These are phyloP conservation scores for Nestor notabilis DNA, from an alignment of 2,113 vertebrate species.

Conservation along the genomic window DNA sequence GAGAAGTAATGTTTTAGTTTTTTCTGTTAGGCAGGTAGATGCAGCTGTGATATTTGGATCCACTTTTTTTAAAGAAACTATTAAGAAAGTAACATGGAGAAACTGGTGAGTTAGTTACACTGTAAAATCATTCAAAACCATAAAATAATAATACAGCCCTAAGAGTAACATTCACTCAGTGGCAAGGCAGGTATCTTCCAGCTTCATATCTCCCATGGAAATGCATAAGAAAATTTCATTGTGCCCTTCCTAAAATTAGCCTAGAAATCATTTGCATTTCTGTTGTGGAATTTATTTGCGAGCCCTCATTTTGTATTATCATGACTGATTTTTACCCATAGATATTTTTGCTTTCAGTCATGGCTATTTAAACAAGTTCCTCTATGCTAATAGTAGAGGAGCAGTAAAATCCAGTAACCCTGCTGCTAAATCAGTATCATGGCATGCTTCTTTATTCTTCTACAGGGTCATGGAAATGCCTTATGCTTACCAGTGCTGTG, in stretches of 20 bases:
- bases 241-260: not conserved
- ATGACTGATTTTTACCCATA: not conserved
- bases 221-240: not conserved
- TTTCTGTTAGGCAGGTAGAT: not conserved
- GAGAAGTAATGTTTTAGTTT: not conserved
- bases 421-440: not conserved
- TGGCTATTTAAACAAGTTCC: not conserved
- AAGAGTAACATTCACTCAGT: not conserved
- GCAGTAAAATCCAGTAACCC: not conserved
- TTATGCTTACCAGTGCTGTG: constrained; percentile 93
- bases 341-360: not conserved
- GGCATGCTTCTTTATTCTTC: constrained; percentile 14
- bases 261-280: not conserved
- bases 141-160: not conserved
- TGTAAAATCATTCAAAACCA: not conserved
- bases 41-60: not conserved
- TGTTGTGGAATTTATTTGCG: not conserved
- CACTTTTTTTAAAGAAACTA: not conserved
- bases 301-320: not conserved
- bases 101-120: not conserved
- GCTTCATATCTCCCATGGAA: not conserved
- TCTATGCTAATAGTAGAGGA: not conserved
- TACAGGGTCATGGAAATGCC: constrained; percentile 92
- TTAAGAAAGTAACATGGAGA: not conserved
- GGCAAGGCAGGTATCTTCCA: not conserved